Evolutionary conservation across 2,888 invertebrate genomes (phyloP), one percentile per base, ranked within the genome.

Genomic region (Drosophila falleni): DNA sequence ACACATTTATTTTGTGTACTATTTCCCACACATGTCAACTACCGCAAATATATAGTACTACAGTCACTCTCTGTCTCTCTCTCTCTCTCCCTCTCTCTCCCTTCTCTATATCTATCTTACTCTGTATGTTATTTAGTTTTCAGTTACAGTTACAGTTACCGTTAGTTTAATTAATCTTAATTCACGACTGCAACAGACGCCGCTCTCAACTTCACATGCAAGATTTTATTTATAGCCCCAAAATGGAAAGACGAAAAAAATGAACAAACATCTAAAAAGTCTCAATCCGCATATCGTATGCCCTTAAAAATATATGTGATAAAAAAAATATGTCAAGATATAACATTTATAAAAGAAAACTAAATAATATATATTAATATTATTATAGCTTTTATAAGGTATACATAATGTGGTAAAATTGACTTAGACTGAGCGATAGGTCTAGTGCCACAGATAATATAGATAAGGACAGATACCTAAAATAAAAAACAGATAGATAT

Each of bases 91-190:
- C 29, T 15, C 23, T n/a, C 15, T 49, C 39, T 46, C 55, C 37
- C 47, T 6, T 8, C 8, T 29, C 29, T 29, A 8, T 29, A 29
- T 37, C 46, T 29, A n/a, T 26, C 37, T 26, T 11, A 3, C 31
- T 31, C 42, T 29, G 39, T 50, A 37, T 58, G 58, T 58, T 64
- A 58, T 69, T 89, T 82, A 74, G 78, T 86, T 81, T 86, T 73
- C 83, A 89, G 83, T 72, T 71, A 59, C 69, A 66, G 29, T 55
- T 78, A 64, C 60, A 66, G 67, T 70, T 72, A 58, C 86, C 65
- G 85, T 86, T 83, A 80, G 81, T 86, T 86, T 86, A 86, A 86
- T 86, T 86, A 86, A 86, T 86, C 86, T 86, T 86, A 86, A 86
- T 86, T 89, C 86, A 86, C 87, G 89, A 89, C 89, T 71, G 72